Percentiles rank a stretch among this genome's conserved stretches.
phyloP scores from a whole-genome alignment of 2,113 vertebrate species.

The Nipponia nippon region DNA sequence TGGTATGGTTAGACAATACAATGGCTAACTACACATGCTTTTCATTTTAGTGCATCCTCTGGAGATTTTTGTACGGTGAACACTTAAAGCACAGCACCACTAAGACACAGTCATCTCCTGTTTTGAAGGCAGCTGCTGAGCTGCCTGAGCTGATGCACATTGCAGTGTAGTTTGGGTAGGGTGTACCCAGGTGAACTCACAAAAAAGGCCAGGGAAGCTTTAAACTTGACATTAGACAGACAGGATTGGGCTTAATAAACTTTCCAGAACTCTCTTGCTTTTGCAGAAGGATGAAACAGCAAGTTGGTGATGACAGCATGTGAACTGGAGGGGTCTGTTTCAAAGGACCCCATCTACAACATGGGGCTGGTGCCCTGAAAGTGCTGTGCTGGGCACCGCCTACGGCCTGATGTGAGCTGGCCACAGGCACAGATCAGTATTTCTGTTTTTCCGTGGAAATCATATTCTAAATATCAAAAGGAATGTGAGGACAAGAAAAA shows the following conservation, averaged over 20 bases:
- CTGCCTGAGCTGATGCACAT: background rate
- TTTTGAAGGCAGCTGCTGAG: background rate
- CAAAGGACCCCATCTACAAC: background rate
- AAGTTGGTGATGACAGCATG: background rate
- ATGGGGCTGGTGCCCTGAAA: background rate
- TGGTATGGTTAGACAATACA: background rate
- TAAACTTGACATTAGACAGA: background rate
- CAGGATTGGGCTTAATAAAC: background rate
- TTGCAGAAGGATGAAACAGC: background rate
- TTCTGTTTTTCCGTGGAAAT: background rate
- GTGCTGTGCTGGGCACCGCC: background rate
- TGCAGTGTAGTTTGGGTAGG: background rate
- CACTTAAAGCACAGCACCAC: background rate
- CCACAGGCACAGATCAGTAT: background rate
- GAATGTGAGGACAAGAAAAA: background rate
- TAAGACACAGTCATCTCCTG: background rate
- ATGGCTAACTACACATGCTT: background rate
- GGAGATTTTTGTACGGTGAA: background rate
- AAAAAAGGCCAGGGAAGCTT: background rate
- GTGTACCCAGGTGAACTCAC: background rate
- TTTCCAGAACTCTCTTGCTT: background rate
- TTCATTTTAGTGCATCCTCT: background rate
- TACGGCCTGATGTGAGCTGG: background rate
- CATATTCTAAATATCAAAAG: background rate
- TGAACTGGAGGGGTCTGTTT: background rate